Base-by-base conservation (phyloP, 2,113 vertebrate genomes). In the Microcebus tavaratra region DNA sequence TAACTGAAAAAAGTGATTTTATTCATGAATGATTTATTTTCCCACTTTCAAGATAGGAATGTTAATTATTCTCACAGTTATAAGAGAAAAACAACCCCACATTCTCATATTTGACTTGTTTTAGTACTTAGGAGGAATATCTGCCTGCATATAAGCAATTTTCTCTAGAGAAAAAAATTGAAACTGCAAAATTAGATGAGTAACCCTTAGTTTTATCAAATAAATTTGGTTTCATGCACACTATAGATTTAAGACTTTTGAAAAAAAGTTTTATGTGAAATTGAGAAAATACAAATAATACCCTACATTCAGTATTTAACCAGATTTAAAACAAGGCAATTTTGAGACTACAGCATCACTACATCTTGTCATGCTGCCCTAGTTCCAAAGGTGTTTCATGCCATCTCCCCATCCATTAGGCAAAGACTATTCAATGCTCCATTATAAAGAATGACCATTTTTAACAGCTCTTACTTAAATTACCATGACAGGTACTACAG, bases 401-500 rank as follows among this genome's bases (percentile, higher is more conserved):
- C 48, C 48, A n/a, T 80, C 96, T 97, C 88, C 91, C 57, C 68
- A 96, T 98, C 98, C 98, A 98, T 99, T 98, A 98, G 92, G 97
- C 93, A 95, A 96, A 95, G 90, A 92, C 93, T 97, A 95, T 67
- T 93, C 93, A 98, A 91, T 97, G 97, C 97, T 98, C 95, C 90
- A 95, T 98, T 83, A 96, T 96, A 95, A 98, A 98, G 98, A 98
- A 97, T 96, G 97, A 98, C 94, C 98, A 98, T 98, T 98, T 98
- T 97, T 98, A 98, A 97, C 6, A 45, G 94, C 96, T 98, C 98
- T 98, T 94, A 67, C 98, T 98, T 98, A 98, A 99, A 98, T 98
- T 98, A 98, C 98, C 95, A 95, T 98, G 98, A 98, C 98, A 98
- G 98, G 95, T 98, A 98, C 97, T 14, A 29, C 94, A 86, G 88